A percentile compares a stretch with the other conserved stretches of the same genome.
Evolutionary conservation across 2,888 invertebrate genomes (phyloP).

Genomic region (Camptogramma bilineatum): DNA sequence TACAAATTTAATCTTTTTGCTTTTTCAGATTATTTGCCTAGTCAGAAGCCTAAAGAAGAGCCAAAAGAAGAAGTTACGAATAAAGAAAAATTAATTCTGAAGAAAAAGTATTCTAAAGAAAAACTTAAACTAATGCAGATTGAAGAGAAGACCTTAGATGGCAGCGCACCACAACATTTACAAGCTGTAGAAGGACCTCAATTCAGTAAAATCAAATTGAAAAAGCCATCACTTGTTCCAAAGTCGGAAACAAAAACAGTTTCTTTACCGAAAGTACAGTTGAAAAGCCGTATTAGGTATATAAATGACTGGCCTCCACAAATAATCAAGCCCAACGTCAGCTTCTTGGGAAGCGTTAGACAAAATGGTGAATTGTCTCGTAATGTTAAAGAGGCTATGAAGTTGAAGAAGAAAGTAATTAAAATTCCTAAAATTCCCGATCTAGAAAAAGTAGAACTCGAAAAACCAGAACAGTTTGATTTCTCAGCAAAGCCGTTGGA

Average conservation of each 20-base stretch:
- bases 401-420: conserved; percentile 85
- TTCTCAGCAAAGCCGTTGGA: conserved; percentile 45
- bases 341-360: conserved; percentile 82
- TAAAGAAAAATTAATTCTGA: conserved; percentile 14
- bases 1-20: too few relatives aligned
- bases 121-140: conserved; percentile 83
- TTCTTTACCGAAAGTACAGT: conserved; percentile 87
- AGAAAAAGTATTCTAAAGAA: conserved; percentile 47
- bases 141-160: conserved; percentile 85
- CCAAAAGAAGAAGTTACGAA: conserved; percentile 10
- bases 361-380: conserved; percentile 88
- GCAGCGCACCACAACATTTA: conserved; percentile 81
- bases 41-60: conserved; percentile 8
- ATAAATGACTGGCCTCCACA: conserved; percentile 87
- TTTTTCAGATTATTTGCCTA: conserved; percentile 24
- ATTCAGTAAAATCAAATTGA: conserved; percentile 88
- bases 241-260: conserved; percentile 72
- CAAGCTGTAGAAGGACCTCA: conserved; percentile 85
- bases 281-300: conserved; percentile 89
- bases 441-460: conserved; percentile 78
- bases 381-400: conserved; percentile 88
- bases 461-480: conserved; percentile 72
- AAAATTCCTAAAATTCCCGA: conserved; percentile 83
- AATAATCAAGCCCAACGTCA: conserved; percentile 80
- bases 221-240: conserved; percentile 82